These are phyloP conservation scores for Syndactyla subalaris DNA, from an alignment of 2,797 vertebrate genomes.

Conservation along the genomic window DNA sequence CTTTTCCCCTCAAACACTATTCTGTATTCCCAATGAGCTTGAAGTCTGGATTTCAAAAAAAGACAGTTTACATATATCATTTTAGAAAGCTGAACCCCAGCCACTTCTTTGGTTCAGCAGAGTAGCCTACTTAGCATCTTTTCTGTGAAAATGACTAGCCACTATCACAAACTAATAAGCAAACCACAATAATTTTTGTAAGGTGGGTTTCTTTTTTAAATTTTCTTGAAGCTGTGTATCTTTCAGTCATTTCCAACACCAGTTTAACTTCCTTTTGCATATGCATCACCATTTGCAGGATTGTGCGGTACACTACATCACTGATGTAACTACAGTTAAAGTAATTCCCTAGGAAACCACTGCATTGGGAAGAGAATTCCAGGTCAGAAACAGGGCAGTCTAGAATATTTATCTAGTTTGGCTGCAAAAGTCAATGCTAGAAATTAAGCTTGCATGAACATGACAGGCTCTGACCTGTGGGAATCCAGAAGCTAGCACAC, in stretches of 20 bases:
- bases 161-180: neutral
- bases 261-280: neutral
- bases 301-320: neutral
- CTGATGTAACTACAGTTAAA: neutral
- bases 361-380: neutral
- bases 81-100: neutral
- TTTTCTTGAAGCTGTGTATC: neutral
- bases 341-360: neutral
- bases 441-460: neutral
- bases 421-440: neutral
- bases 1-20: neutral
- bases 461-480: neutral
- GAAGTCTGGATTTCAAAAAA: neutral
- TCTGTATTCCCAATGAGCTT: neutral
- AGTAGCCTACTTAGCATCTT: neutral
- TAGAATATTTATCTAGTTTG: neutral
- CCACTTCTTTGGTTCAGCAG: neutral
- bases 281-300: neutral
- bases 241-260: neutral
- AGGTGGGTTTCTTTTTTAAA: neutral
- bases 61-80: neutral
- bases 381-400: neutral
- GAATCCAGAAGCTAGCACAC: neutral
- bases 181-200: neutral
- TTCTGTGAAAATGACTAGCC: neutral